Conservation (phyloP, 1,140 invertebrate genomes). For the Colletes gigas region DNA sequence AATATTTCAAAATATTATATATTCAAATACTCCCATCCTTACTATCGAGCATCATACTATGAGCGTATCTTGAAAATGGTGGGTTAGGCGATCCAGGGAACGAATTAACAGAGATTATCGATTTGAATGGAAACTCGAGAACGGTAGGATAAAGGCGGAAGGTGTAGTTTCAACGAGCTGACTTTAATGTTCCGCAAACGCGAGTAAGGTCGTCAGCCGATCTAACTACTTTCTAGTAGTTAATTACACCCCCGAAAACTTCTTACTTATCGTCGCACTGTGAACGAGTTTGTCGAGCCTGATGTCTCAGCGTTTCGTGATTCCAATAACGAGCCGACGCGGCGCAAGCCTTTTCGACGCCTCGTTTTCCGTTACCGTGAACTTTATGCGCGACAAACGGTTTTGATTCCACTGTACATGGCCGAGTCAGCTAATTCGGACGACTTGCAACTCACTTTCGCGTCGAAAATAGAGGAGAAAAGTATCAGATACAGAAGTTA, state of each 20-base stretch:
- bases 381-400: not conserved
- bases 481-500: too few species aligned
- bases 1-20: too few species aligned
- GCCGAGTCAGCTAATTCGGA: too few species aligned
- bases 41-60: too few species aligned
- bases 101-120: constrained; percentile 5
- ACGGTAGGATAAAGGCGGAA: constrained; percentile 15
- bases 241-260: constrained; percentile 59
- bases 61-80: too few species aligned
- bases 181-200: constrained; percentile 48
- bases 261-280: constrained; percentile 53
- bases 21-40: too few species aligned
- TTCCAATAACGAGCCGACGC: constrained; percentile 14
- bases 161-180: constrained; percentile 57
- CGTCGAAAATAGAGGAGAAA: too few species aligned
- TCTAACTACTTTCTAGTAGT: constrained; percentile 57
- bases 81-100: not conserved
- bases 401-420: not conserved
- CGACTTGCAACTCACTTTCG: too few species aligned
- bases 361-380: not conserved
- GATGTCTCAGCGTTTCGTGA: constrained; percentile 51
- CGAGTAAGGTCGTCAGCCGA: constrained; percentile 43
- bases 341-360: not conserved
- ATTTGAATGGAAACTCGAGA: not conserved
- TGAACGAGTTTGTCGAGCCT: constrained; percentile 32